These are phyloP conservation scores for Poecilia wingei DNA, from an alignment of 2,797 vertebrate species.

Conservation along the genomic window DNA sequence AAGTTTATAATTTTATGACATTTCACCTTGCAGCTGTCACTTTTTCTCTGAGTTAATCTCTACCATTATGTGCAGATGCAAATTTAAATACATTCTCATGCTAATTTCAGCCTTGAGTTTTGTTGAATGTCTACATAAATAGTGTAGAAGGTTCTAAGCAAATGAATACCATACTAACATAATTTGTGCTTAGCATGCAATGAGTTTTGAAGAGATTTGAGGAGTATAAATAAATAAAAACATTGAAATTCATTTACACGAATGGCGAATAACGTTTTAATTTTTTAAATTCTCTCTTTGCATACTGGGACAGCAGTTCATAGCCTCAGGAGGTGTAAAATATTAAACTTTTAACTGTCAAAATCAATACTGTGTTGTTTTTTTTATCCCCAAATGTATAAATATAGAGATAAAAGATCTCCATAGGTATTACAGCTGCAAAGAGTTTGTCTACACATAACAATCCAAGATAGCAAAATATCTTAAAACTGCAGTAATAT, in stretches of 20 bases:
- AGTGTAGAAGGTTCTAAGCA: neutral
- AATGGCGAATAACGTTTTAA: neutral
- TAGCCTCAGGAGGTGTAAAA: neutral
- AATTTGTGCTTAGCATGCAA: neutral
- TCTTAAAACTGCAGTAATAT: neutral
- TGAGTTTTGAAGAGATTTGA: neutral
- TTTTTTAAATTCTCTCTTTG: neutral
- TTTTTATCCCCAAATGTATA: neutral
- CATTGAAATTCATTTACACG: neutral
- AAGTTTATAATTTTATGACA: constrained; percentile 35
- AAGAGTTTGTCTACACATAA: no score
- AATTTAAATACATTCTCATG: constrained; percentile 16
- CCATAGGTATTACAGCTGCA: neutral
- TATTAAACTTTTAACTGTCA: neutral
- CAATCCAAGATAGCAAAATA: neutral
- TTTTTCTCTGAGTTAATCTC: constrained; percentile 2
- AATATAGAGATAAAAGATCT: neutral
- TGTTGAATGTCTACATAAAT: neutral
- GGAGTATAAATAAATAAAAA: neutral
- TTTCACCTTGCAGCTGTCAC: constrained; percentile 38
- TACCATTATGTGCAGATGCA: constrained; percentile 15
- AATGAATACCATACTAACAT: neutral
- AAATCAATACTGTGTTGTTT: neutral
- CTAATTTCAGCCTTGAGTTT: constrained; percentile 16
- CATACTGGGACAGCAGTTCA: neutral